Percentiles rank a stretch among this genome's conserved stretches.
These are phyloP conservation scores for Coreoperca whiteheadi DNA, from an alignment of 2,113 vertebrate genomes.

Conservation along the genomic window DNA sequence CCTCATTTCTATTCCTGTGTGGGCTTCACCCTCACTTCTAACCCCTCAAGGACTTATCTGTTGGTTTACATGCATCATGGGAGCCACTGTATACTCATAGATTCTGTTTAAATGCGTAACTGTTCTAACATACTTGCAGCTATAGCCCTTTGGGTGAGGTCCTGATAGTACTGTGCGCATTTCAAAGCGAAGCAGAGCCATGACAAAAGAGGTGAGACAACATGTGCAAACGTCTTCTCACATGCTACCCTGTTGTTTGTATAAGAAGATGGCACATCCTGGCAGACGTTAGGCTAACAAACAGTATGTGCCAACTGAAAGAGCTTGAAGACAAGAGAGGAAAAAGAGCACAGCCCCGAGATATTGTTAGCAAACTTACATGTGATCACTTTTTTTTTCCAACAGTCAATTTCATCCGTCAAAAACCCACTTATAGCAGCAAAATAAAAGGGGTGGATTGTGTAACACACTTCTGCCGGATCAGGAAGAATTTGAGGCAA, in stretches of 20 bases:
- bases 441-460: conserved; percentile 27
- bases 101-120: not conserved
- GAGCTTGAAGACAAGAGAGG: not conserved
- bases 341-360: not conserved
- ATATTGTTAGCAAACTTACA: not conserved
- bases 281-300: not conserved
- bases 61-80: not conserved
- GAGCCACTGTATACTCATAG: not conserved
- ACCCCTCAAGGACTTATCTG: not conserved
- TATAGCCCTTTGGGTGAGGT: not conserved
- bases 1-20: not conserved
- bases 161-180: not conserved
- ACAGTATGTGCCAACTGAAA: not conserved
- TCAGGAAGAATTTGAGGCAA: conserved; percentile 55
- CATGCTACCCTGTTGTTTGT: conserved; percentile 17
- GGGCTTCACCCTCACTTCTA: not conserved
- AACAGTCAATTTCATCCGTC: not conserved
- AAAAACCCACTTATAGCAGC: not conserved
- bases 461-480: conserved; percentile 35
- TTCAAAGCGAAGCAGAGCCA: not conserved
- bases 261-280: conserved; percentile 18
- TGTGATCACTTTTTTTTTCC: not conserved
- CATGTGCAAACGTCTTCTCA: not conserved
- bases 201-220: not conserved
- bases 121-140: not conserved